Percentiles rank a stretch among this genome's conserved stretches.
Evolutionary conservation across 2,797 vertebrate species (phyloP).

Genomic region (Choloepus didactylus): DNA sequence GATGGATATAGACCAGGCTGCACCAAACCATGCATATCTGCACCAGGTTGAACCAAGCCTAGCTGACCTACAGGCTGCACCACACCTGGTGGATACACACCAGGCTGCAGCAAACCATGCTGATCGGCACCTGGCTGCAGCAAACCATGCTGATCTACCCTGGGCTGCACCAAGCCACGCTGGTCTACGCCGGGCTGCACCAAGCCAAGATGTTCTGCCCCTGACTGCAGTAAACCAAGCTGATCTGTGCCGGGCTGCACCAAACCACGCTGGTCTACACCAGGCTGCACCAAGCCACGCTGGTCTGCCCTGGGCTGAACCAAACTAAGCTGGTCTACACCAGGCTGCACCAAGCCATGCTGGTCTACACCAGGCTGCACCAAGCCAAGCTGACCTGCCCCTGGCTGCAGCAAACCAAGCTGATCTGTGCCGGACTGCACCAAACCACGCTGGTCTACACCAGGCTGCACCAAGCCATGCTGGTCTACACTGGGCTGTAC

Average conservation of each 20-base stretch:
- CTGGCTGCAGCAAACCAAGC: neutral
- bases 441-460: neutral
- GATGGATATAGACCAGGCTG: neutral
- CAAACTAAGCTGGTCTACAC: rapidly evolving
- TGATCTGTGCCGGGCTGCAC: neutral
- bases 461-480: rapidly evolving
- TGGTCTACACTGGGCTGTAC: neutral
- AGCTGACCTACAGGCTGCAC: neutral
- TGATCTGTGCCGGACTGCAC: neutral
- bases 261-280: neutral
- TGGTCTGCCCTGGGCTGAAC: neutral
- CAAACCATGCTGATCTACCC: neutral
- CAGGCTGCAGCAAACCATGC: too few species aligned
- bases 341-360: neutral
- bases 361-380: neutral
- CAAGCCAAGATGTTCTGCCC: neutral
- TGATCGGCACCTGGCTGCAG: neutral
- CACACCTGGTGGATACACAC: too few species aligned
- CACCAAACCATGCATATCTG: neutral
- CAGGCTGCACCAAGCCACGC: rapidly evolving
- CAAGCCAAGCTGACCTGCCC: neutral
- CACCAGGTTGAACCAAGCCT: neutral
- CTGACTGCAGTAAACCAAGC: neutral
- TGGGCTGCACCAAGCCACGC: neutral
- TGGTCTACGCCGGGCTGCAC: neutral